Conservation (phyloP, 1,140 invertebrate species). For the Drusus annulatus region DNA sequence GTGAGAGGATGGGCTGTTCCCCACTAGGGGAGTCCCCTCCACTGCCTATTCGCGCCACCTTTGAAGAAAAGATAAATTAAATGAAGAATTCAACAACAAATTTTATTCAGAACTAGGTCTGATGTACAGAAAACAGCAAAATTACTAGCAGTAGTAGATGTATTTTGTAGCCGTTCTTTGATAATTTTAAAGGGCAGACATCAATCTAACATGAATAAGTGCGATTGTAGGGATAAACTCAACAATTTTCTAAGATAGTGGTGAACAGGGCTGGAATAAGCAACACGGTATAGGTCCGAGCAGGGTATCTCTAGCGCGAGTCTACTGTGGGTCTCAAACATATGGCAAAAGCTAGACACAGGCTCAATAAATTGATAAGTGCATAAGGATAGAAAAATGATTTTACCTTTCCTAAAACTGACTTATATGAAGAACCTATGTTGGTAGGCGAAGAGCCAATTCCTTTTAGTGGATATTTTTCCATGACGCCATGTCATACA, state of each 20-base stretch:
- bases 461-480: slow-evolving; percentile 46
- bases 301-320: neutral
- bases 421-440: slow-evolving; percentile 23
- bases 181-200: neutral
- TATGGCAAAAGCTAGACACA: neutral
- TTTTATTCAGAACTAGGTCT: neutral
- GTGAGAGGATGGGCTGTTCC: slow-evolving; percentile 28
- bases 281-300: too few relatives aligned
- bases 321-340: too few relatives aligned
- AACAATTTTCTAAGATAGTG: neutral
- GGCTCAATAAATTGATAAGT: neutral
- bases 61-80: neutral
- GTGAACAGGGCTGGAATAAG: neutral
- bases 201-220: neutral
- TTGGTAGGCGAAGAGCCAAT: slow-evolving; percentile 30
- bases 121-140: neutral
- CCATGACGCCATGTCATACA: slow-evolving; percentile 43
- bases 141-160: neutral
- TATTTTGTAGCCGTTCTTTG: neutral
- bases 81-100: neutral
- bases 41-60: slow-evolving; percentile 1
- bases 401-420: slow-evolving; percentile 40
- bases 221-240: neutral
- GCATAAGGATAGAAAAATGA: neutral
- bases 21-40: slow-evolving; percentile 13